Evolutionary conservation across 2,797 vertebrate genomes (phyloP), one percentile per base, ranked within the genome.

Genomic region (Schizopygopsis malacanthus): DNA sequence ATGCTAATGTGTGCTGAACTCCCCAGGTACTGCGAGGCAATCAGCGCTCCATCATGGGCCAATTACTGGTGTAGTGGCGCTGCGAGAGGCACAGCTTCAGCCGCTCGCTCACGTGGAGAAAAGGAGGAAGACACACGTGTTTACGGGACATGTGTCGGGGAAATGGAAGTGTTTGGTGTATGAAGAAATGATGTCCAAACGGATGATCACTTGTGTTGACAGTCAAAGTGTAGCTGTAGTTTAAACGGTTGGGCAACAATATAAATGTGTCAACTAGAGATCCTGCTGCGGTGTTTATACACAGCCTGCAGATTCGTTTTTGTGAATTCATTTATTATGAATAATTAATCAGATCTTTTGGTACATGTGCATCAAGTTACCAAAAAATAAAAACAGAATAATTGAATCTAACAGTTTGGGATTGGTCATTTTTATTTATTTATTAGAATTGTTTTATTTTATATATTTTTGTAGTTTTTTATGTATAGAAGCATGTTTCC

Each of bases 31-130:
- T 82, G n/a, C 4, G 33, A 82, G 59, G 79, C 71, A 75, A 86
- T 86, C 71, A 82, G 22, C 12, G 18, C 79, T 86, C 72, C 73
- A 86, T 86, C 85, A 86, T 82, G 72, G 78, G n/a, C 79, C 70
- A 86, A 81, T 86, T 86, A 86, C 72, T 81, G 1, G 45, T 28
- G 47, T 78, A 77, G 83, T 56, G 56, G 8, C 28, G 59, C 79
- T 79, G 39, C 5, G n/a, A 79, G 77, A 76, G 22, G 12, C 45
- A 39, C 18, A 11, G 59, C 43, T 37, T 2, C 20, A 82, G 33
- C 5, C 15, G 3, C 81, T 50, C 15, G 3, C 81, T 50, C 70
- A n/a, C 54, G n/a, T 70, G 22, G 12, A 18, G 67, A 28, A 72
- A 45, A 43, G 39, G 15, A 59, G 37, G 56, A 56, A 4, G 13